These are phyloP conservation scores for Coenonympha arcania DNA, from an alignment of 2,888 invertebrate species.

Conservation along the genomic window DNA sequence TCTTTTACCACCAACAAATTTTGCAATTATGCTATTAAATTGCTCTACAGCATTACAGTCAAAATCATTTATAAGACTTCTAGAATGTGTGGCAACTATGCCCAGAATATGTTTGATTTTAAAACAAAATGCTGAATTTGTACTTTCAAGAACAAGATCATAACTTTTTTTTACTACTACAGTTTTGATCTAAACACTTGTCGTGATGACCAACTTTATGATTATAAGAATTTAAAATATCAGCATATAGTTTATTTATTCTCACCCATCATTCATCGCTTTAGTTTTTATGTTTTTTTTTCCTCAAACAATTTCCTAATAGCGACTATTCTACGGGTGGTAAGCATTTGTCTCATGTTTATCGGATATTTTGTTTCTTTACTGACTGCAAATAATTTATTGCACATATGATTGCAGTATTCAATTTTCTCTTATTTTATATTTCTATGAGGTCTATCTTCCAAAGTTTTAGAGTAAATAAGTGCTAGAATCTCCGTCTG, in stretches of 20 bases:
- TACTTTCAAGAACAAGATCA: no score
- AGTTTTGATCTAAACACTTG: neutral
- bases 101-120: neutral
- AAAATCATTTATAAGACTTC: neutral
- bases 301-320: neutral
- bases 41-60: neutral
- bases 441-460: neutral
- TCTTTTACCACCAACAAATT: neutral
- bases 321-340: neutral
- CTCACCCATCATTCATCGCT: neutral
- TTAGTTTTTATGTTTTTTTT: neutral
- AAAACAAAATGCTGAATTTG: no score
- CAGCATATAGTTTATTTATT: no score
- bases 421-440: conserved; percentile 20
- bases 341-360: conserved; percentile 3
- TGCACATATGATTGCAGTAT: conserved; percentile 19
- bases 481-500: neutral
- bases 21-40: neutral
- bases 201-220: neutral
- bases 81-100: neutral
- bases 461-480: neutral
- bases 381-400: conserved; percentile 13
- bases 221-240: neutral
- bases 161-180: no score
- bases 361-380: conserved; percentile 14